Evolutionary conservation across 1,140 invertebrate species (phyloP).

Genomic region (Globodera ellingtonae): DNA sequence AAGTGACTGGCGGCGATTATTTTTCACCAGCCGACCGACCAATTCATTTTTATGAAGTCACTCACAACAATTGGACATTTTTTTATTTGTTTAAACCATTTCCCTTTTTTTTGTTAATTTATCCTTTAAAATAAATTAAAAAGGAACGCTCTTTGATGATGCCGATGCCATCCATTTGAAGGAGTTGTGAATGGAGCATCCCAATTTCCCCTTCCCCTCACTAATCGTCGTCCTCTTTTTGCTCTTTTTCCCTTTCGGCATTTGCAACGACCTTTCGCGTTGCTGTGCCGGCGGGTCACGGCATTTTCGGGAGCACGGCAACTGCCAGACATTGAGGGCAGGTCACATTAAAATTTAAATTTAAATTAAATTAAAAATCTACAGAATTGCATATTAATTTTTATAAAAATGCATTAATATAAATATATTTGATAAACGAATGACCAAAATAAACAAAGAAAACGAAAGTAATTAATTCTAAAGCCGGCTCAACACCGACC

Average conservation of each 20-base stretch:
- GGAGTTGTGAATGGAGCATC: no score
- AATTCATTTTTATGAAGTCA: neutral
- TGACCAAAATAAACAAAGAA: neutral
- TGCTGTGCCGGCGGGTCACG: conserved; percentile 59
- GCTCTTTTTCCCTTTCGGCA: no score
- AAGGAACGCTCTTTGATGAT: no score
- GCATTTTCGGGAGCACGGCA: conserved; percentile 48
- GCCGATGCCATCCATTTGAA: no score
- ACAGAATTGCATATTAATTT: no score
- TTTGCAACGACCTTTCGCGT: conserved; percentile 47
- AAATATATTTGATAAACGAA: neutral
- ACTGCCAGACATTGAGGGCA: conserved; percentile 23
- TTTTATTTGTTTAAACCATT: no score
- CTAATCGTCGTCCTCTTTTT: neutral
- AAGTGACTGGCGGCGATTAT: neutral
- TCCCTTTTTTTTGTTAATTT: no score
- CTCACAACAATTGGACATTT: no score
- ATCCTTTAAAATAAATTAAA: no score
- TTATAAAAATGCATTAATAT: no score
- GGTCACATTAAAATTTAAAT: conserved; percentile 4
- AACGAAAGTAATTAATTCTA: conserved; percentile 15
- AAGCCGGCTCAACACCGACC: conserved; percentile 49
- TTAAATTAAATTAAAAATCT: neutral
- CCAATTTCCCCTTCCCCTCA: neutral
- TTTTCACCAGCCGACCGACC: neutral